phyloP scores from a whole-genome alignment of 2,888 invertebrate species.

The Aelia acuminata region DNA sequence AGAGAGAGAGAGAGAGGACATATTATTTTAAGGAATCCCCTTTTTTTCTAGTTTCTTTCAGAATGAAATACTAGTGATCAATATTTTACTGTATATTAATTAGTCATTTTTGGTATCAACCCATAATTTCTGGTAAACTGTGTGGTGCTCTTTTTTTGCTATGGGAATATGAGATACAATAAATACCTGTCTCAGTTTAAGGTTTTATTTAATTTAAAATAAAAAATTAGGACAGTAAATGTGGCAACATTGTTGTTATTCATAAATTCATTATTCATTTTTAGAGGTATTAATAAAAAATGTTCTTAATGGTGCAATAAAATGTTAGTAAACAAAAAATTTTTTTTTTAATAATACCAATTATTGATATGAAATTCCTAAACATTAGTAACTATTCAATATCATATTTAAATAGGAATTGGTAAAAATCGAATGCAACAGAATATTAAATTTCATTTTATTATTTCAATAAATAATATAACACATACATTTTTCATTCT shows the following conservation, averaged over 20 bases:
- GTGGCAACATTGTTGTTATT: not conserved
- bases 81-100: no score
- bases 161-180: no score
- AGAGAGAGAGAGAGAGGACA: no score
- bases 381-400: not conserved
- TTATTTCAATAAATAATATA: slow-evolving; percentile 33
- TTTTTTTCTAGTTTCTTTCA: no score
- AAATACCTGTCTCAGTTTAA: no score
- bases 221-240: not conserved
- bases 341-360: not conserved
- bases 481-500: not conserved
- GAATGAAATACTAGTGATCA: no score
- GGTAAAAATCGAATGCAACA: not conserved
- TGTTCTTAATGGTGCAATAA: not conserved
- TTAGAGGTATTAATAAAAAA: not conserved
- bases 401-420: not conserved
- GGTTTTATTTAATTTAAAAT: no score
- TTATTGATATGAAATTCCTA: not conserved
- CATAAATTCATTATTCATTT: not conserved
- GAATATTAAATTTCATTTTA: not conserved
- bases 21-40: no score
- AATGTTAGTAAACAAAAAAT: not conserved
- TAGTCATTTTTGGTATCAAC: no score
- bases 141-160: no score
- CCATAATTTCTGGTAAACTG: no score